Percentiles rank a stretch among this genome's conserved stretches.
These are phyloP conservation scores for Phyto melanocephala DNA, from an alignment of 2,888 invertebrate species.

Conservation along the genomic window DNA sequence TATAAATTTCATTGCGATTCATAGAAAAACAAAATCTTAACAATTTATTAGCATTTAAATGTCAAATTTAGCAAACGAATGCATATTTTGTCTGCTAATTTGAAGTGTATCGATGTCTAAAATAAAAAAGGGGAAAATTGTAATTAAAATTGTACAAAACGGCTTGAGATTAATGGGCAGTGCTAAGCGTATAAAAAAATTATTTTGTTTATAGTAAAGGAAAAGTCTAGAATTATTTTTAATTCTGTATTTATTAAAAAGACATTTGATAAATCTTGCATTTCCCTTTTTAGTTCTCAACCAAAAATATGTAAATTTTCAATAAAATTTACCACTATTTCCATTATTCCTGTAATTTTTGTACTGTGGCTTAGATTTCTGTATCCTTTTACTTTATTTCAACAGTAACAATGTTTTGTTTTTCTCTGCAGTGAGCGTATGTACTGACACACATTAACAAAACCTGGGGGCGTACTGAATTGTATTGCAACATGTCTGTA, in stretches of 20 bases:
- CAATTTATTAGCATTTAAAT: conserved; percentile 68
- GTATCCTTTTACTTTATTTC: neutral
- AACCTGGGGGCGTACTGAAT: conserved; percentile 30
- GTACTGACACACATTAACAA: neutral
- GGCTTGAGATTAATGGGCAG: conserved; percentile 20
- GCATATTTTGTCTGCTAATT: conserved; percentile 62
- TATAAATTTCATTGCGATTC: conserved; percentile 27
- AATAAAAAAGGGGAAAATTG: neutral
- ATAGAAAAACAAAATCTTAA: conserved; percentile 42
- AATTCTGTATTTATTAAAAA: neutral
- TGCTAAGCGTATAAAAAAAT: too few relatives aligned
- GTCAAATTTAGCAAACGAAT: conserved; percentile 66
- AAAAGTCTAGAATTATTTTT: neutral
- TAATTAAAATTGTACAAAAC: neutral
- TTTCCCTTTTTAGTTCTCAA: neutral
- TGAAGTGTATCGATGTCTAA: conserved; percentile 9
- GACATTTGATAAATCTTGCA: neutral
- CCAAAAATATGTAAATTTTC: neutral
- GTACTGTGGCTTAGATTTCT: neutral
- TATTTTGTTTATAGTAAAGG: too few relatives aligned
- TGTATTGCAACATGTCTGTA: conserved; percentile 22
- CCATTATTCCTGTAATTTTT: neutral
- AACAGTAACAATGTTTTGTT: too few relatives aligned
- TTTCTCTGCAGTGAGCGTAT: neutral
- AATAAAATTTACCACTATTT: neutral